Conservation (phyloP, 1,140 invertebrate species). For the Diabrotica virgifera region DNA sequence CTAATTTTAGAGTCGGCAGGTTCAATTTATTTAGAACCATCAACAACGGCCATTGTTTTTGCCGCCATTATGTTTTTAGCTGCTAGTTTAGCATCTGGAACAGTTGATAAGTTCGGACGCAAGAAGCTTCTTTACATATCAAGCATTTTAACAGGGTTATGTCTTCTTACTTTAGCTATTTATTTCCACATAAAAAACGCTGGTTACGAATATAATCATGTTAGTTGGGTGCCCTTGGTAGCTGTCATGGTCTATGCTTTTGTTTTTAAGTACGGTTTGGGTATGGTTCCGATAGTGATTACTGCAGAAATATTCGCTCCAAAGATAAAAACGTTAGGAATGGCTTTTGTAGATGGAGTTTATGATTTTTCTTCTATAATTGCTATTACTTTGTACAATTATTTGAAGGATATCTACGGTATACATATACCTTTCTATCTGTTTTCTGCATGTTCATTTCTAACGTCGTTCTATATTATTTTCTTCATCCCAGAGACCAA, state of each 20-base stretch:
- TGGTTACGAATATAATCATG: conserved; percentile 20
- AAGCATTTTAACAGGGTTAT: conserved; percentile 25
- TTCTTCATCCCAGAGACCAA: conserved; percentile 37
- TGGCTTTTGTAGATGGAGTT: conserved; percentile 39
- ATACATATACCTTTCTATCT: conserved; percentile 62
- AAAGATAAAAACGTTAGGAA: conserved; percentile 53
- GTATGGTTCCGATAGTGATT: conserved; percentile 67
- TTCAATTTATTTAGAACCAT: conserved; percentile 32
- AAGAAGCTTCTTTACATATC: conserved; percentile 47
- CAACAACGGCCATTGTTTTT: conserved; percentile 47
- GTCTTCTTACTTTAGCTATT: conserved; percentile 27
- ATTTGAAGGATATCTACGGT: conserved; percentile 51
- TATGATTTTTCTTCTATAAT: conserved; percentile 54
- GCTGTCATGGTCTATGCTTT: conserved; percentile 34
- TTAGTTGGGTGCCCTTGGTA: conserved; percentile 36
- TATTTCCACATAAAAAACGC: conserved; percentile 37
- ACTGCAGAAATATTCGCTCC: conserved; percentile 65
- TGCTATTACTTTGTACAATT: conserved; percentile 64
- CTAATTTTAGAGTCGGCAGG: conserved; percentile 49
- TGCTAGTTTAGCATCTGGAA: conserved; percentile 38
- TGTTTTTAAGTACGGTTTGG: conserved; percentile 35
- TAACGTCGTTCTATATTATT: conserved; percentile 56
- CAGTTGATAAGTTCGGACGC: conserved; percentile 49
- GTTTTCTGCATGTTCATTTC: conserved; percentile 58
- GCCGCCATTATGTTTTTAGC: conserved; percentile 43